Evolutionary conservation across 2,888 invertebrate species (phyloP), one percentile per base, ranked within the genome.

Genomic region (Caenorhabditis sulstoni): DNA sequence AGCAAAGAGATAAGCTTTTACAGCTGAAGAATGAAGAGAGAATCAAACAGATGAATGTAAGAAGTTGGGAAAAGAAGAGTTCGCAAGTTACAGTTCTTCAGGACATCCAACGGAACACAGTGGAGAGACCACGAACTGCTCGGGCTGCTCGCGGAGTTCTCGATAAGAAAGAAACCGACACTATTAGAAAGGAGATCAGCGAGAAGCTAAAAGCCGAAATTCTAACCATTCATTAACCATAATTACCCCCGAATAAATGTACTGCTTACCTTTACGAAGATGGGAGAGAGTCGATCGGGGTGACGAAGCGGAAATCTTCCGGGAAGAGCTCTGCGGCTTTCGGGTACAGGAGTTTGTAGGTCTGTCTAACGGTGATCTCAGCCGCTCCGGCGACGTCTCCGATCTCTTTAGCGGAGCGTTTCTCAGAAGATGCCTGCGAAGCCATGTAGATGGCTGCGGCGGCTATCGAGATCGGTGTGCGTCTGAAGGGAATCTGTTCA

Each of bases 361-460:
- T 96, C 90, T 97, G 97, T 35, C 96, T 93, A 85, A 99, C 97
- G 0, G 99, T 99, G 14, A 96, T 97, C 91, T 99, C 98, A 3
- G 98, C 98, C 0, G 97, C 97, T 44, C 98, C 98, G 41, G 98
- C 97, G 86, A 97, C 96, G 90, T 98, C 97, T 0, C 97, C 97
- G 86, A 99, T 98, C 92, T 99, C 98, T 91, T 96, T 97, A 91
- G 96, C 96, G 82, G 95, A 95, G 87, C 95, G 94, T 90, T 97
- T 95, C 87, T 95, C 95, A 0, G 96, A 96, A 0, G 97, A 96
- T 89, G 94, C 95, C 92, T 96, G 97, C 14, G 97, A 97, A 1
- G 99, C 98, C 98, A 99, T 98, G 90, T 98, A 99, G 89, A 99
- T 99, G 65, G 99, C 97, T 57, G 99, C 98, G 8, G 99, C 99